Percentiles rank a stretch among this genome's conserved stretches.
Evolutionary conservation across 2,797 vertebrate genomes (phyloP).

Genomic region (Helarctos malayanus): DNA sequence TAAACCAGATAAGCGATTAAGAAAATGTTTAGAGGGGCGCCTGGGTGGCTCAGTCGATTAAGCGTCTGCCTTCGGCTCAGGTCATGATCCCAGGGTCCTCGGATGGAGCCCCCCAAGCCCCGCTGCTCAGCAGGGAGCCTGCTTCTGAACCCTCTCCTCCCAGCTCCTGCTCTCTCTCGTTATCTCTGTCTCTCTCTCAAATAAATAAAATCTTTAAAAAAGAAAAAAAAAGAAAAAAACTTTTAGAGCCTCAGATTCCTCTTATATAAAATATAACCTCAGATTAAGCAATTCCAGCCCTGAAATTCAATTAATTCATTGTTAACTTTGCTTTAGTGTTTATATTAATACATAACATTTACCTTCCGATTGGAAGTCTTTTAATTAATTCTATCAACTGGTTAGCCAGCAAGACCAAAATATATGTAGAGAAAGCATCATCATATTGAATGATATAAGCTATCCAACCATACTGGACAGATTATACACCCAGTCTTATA

Average conservation of each 20-base stretch:
- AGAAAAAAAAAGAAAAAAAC: not conserved
- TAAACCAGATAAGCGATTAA: constrained; percentile 50
- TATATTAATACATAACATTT: constrained; percentile 18
- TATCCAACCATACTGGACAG: not conserved
- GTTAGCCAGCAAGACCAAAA: constrained; percentile 42
- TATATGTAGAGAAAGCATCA: not conserved
- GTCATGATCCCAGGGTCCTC: too few species aligned
- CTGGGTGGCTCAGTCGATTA: too few species aligned
- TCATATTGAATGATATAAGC: not conserved
- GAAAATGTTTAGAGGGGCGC: not conserved
- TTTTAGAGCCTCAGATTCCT: not conserved
- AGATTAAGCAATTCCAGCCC: constrained; percentile 1
- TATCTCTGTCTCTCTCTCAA: too few species aligned
- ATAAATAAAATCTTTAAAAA: too few species aligned
- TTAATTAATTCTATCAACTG: constrained; percentile 42
- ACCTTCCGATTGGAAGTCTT: constrained; percentile 11
- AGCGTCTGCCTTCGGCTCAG: too few species aligned
- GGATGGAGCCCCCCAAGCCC: too few species aligned
- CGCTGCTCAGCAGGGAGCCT: too few species aligned
- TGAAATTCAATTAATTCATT: constrained; percentile 31
- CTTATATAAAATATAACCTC: constrained; percentile 46
- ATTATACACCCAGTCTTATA: not conserved
- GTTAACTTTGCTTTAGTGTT: constrained; percentile 43
- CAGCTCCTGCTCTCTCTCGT: too few species aligned
- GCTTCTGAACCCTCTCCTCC: too few species aligned